Base-by-base conservation (phyloP, 2,888 invertebrate genomes). In the Ornithoptera alexandrae region DNA sequence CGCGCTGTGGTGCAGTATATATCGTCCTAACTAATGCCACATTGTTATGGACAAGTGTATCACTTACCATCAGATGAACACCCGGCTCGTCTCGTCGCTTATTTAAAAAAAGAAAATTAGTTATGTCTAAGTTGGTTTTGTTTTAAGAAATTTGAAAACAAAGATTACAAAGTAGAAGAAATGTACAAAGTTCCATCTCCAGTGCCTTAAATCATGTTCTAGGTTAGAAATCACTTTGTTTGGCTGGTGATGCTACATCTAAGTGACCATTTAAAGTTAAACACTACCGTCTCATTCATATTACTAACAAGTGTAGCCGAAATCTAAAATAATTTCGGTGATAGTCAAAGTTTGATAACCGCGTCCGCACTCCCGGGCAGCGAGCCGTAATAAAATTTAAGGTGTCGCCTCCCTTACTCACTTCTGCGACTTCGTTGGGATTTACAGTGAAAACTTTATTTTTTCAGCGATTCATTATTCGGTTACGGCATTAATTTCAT, bases 321-420 rank as follows among this genome's bases (percentile, higher is more conserved):
- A 86, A 86, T 85, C 84, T 82, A 84, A 79, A 84, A 87, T 86
- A 88, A 89, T 89, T 90, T 88, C 84, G 87, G 88, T 89, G 88
- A 89, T 90, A 88, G 84, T 77, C 85, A 79, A 87, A 89, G 88
- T 89, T 90, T 87, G 87, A 89, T 87, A 81, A 84, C 83, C 76
- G 82, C 81, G 81, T 77, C 81, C 74, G 75, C 79, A 78, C 77
- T 72, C 74, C 71, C 68, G 78, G 80, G 81, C 86, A 80, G 79
- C 78, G 76, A 84, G 86, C 84, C 76, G 82, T 82, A 87, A 88
- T 90, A 90, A 90, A 90, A 89, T 89, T 86, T 88, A 84, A 89
- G 87, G 88, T 86, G 87, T 87, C 86, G 82, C 79, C 46, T 79
- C 68, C 73, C 69, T 75, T 80, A 68, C 30, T 3, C 84, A 88